A percentile compares a stretch with the other conserved stretches of the same genome.
These are phyloP conservation scores for Gastrophryne carolinensis DNA, from an alignment of 2,797 vertebrate genomes.

Conservation along the genomic window DNA sequence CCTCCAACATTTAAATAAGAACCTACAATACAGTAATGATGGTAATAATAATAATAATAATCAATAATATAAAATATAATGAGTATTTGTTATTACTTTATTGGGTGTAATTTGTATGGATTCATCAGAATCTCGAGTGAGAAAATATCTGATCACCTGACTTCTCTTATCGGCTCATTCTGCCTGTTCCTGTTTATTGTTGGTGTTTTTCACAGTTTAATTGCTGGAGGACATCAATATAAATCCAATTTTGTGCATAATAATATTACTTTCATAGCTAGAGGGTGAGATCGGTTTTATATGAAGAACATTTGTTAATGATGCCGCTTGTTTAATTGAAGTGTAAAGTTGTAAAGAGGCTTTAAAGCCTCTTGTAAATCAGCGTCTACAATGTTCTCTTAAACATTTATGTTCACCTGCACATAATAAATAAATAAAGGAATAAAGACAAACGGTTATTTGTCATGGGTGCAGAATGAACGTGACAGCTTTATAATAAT, in stretches of 20 bases:
- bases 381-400: constrained; percentile 34
- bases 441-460: constrained; percentile 22
- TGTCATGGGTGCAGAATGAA: constrained; percentile 13
- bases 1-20: too few species aligned
- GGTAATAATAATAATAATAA: too few species aligned
- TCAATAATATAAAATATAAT: too few species aligned
- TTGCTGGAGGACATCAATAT: constrained; percentile 14
- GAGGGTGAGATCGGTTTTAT: constrained; percentile 4
- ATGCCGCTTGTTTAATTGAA: constrained; percentile 28
- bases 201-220: constrained; percentile 3
- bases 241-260: constrained; percentile 17
- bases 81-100: too few species aligned
- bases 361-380: constrained; percentile 28
- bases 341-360: constrained; percentile 13
- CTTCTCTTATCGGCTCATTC: too few species aligned
- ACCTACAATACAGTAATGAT: too few species aligned
- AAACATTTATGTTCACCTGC: constrained; percentile 30
- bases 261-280: constrained; percentile 29
- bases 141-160: too few species aligned
- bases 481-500: constrained; percentile 9
- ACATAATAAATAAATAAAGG: not conserved
- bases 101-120: too few species aligned
- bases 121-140: too few species aligned
- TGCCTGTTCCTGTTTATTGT: not conserved
- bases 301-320: constrained; percentile 24